A percentile compares a stretch with the other conserved stretches of the same genome.
Evolutionary conservation across 92 coral and sea anemone genomes (phyloP).

Genomic region (Paragorgia papillata): DNA sequence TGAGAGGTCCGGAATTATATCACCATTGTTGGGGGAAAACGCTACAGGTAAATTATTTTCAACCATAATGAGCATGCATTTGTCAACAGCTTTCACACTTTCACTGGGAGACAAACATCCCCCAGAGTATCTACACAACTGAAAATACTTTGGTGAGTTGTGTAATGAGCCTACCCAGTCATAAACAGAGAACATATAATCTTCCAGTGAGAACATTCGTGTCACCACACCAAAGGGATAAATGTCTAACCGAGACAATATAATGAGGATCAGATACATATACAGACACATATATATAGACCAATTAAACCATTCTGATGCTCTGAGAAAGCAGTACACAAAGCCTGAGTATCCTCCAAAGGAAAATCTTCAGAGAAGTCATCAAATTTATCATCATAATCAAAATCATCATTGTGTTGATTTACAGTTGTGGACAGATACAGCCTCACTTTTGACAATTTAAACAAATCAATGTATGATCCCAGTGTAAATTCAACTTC

Average conservation of each 20-base stretch:
- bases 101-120: conserved; percentile 22
- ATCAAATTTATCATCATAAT: background rate
- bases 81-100: conserved; percentile 16
- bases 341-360: background rate
- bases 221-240: conserved; percentile 50
- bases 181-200: conserved; percentile 48
- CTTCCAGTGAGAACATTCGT: conserved; percentile 40
- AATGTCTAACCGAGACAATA: conserved; percentile 55
- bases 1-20: conserved; percentile 10
- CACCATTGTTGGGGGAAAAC: conserved; percentile 14
- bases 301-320: conserved; percentile 49
- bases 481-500: conserved; percentile 6
- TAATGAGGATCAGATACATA: conserved; percentile 41
- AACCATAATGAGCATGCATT: conserved; percentile 19
- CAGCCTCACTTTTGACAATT: conserved; percentile 53
- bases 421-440: conserved; percentile 41
- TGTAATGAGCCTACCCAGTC: conserved; percentile 58
- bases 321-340: background rate
- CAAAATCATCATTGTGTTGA: background rate
- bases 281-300: too few species aligned
- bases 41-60: conserved; percentile 13
- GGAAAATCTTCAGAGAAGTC: background rate
- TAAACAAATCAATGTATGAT: conserved; percentile 39
- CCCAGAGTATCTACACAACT: conserved; percentile 10
- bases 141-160: conserved; percentile 51